Evolutionary conservation across 1,140 invertebrate genomes (phyloP).

Genomic region (Eumaeus atala): DNA sequence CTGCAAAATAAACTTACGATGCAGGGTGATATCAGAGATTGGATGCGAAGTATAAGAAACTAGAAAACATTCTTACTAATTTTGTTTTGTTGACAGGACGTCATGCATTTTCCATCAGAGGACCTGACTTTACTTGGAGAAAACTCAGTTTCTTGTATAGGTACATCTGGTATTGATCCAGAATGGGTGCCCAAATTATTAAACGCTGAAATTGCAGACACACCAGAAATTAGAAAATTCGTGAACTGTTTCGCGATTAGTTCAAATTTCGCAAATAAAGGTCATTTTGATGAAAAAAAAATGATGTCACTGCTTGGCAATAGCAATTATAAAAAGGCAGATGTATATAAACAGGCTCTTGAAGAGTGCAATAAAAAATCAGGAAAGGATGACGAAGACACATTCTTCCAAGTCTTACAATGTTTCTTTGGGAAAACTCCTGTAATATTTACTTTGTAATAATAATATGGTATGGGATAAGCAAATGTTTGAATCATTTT

Average conservation of each 20-base stretch:
- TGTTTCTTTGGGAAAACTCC: conserved; percentile 26
- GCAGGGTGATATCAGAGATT: too few species aligned
- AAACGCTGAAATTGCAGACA: conserved; percentile 17
- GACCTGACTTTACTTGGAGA: background rate
- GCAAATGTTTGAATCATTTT: background rate
- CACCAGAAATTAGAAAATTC: conserved; percentile 24
- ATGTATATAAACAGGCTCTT: conserved; percentile 22
- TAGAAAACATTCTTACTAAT: too few species aligned
- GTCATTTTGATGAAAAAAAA: conserved; percentile 22
- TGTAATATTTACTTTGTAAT: conserved; percentile 22
- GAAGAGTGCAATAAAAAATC: conserved; percentile 27
- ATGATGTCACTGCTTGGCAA: conserved; percentile 21
- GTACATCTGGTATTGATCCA: conserved; percentile 24
- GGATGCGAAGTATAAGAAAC: too few species aligned
- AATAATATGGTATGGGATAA: background rate
- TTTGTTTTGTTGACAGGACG: background rate
- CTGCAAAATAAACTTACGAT: too few species aligned
- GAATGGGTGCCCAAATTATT: conserved; percentile 25
- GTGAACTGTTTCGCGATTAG: conserved; percentile 26
- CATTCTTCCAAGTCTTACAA: conserved; percentile 14
- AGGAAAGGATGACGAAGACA: conserved; percentile 21
- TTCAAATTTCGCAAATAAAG: conserved; percentile 20
- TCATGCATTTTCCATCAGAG: background rate
- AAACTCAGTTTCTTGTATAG: background rate
- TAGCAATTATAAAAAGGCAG: conserved; percentile 20